Percentiles rank a stretch among this genome's conserved stretches.
These are phyloP conservation scores for Resseliella maxima DNA, from an alignment of 2,888 invertebrate genomes.

Conservation along the genomic window DNA sequence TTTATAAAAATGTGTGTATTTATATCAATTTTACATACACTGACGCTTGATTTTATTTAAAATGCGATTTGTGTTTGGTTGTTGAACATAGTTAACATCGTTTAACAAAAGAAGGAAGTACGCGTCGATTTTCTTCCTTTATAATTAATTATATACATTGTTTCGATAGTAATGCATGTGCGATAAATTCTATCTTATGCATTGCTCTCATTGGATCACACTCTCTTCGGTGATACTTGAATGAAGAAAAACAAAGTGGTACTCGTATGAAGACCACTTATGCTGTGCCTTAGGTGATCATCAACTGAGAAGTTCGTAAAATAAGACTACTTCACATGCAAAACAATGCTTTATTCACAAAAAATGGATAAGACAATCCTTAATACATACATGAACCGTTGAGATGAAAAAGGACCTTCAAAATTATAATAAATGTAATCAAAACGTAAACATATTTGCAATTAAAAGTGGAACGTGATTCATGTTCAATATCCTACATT, in stretches of 20 bases:
- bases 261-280: conserved; percentile 43
- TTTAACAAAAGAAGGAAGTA: too few species aligned
- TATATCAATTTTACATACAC: not conserved
- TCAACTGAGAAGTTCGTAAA: not conserved
- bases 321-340: not conserved
- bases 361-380: not conserved
- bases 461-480: too few species aligned
- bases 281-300: conserved; percentile 9
- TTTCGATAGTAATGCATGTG: too few species aligned
- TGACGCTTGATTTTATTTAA: not conserved
- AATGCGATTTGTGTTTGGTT: conserved; percentile 9
- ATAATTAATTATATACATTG: too few species aligned
- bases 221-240: not conserved
- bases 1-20: conserved; percentile 14
- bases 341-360: not conserved
- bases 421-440: too few species aligned
- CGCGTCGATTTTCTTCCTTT: too few species aligned
- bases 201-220: not conserved
- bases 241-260: not conserved
- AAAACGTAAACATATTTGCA: too few species aligned
- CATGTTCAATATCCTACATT: too few species aligned
- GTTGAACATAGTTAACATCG: too few species aligned
- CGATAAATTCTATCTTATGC: not conserved
- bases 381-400: too few species aligned
- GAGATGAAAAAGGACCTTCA: too few species aligned